Percentiles rank a stretch among this genome's conserved stretches.
These are phyloP conservation scores for Vimba vimba DNA, from an alignment of 2,113 vertebrate genomes.

Conservation along the genomic window DNA sequence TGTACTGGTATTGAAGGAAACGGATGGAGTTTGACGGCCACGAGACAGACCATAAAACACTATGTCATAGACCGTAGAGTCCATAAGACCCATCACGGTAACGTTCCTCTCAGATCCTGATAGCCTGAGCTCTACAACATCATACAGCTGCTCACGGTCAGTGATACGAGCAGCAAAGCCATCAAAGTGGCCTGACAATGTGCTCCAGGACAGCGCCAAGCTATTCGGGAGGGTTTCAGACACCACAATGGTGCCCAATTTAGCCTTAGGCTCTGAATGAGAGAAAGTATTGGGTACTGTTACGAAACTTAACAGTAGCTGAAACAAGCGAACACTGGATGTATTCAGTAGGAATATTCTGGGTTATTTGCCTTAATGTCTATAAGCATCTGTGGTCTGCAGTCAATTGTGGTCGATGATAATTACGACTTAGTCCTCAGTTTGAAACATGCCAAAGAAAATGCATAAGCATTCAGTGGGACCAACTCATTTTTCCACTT, in stretches of 20 bases:
- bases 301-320: constrained; percentile 8
- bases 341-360: background rate
- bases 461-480: too few relatives aligned
- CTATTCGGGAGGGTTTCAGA: constrained; percentile 70
- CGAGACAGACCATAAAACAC: constrained; percentile 76
- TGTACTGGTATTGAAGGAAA: constrained; percentile 72
- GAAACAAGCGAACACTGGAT: background rate
- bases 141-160: constrained; percentile 73
- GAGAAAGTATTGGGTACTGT: constrained; percentile 67
- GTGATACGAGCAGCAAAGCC: constrained; percentile 75
- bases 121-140: constrained; percentile 72
- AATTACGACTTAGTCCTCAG: background rate
- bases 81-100: constrained; percentile 71
- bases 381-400: background rate
- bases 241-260: constrained; percentile 71
- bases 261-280: constrained; percentile 74
- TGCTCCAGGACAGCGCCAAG: constrained; percentile 76
- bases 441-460: too few relatives aligned
- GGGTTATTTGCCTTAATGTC: background rate
- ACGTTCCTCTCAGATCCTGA: constrained; percentile 62
- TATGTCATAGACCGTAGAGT: constrained; percentile 75
- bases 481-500: too few relatives aligned
- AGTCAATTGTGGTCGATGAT: background rate
- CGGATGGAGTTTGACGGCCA: constrained; percentile 72
- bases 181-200: constrained; percentile 75